Evolutionary conservation across 2,888 invertebrate species (phyloP).

Genomic region (Bhutanitis thaidina): DNA sequence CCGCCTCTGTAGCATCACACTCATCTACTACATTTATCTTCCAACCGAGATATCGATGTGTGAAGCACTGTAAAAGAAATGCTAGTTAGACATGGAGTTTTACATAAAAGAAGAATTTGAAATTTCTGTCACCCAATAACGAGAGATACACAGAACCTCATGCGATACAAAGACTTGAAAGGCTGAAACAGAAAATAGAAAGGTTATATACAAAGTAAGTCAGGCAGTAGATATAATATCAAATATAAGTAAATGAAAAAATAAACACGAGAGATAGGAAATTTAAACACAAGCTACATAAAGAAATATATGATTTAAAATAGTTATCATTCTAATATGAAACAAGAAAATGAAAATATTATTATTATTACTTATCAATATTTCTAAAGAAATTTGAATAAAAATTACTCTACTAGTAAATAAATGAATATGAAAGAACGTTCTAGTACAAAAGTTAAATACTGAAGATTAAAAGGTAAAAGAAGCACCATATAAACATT

Average conservation of each 20-base stretch:
- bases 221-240: slow-evolving; percentile 13
- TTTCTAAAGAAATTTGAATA: neutral
- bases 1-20: slow-evolving; percentile 83
- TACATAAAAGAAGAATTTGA: slow-evolving; percentile 1
- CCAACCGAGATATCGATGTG: slow-evolving; percentile 96
- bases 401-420: neutral
- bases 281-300: neutral
- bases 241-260: neutral
- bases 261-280: neutral
- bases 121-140: slow-evolving; percentile 42
- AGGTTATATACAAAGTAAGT: slow-evolving; percentile 68
- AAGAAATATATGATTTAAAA: neutral
- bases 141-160: slow-evolving; percentile 52
- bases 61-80: slow-evolving; percentile 85
- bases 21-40: slow-evolving; percentile 94
- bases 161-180: slow-evolving; percentile 71
- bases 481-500: too few relatives aligned
- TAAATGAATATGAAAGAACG: too few relatives aligned
- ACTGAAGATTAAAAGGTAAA: too few relatives aligned
- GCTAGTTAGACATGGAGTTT: neutral
- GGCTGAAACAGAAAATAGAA: slow-evolving; percentile 78
- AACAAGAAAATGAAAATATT: neutral
- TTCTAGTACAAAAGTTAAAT: too few relatives aligned
- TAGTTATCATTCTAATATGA: neutral
- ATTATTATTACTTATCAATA: neutral